A percentile compares a stretch with the other conserved stretches of the same genome.
Evolutionary conservation across 2,113 vertebrate species (phyloP).

Genomic region (Engraulis encrasicolus): DNA sequence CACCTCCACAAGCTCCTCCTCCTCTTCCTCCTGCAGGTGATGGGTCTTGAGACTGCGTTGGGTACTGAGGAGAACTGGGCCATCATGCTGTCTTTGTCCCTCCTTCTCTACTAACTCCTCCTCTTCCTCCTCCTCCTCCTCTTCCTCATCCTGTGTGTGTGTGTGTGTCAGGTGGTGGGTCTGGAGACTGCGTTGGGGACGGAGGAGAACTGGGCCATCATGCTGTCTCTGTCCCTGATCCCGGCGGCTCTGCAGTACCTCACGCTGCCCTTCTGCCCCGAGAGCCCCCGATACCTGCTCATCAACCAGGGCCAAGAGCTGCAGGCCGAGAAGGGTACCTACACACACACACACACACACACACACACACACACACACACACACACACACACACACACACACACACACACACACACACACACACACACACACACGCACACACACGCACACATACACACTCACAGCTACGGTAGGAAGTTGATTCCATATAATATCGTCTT

Average conservation of each 20-base stretch:
- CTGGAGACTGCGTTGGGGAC: conserved; percentile 76
- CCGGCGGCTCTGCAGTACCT: conserved; percentile 75
- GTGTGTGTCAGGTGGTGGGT: conserved; percentile 70
- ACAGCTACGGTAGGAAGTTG: no score
- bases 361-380: background rate
- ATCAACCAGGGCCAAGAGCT: conserved; percentile 70
- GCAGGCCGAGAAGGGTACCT: conserved; percentile 69
- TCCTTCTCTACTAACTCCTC: no score
- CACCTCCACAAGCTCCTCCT: no score
- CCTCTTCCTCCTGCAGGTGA: no score
- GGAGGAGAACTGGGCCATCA: conserved; percentile 69
- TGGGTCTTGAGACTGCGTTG: conserved; percentile 73
- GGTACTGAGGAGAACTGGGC: conserved; percentile 74
- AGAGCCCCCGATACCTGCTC: conserved; percentile 80
- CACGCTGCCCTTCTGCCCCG: conserved; percentile 77
- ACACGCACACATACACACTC: no score
- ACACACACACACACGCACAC: no score
- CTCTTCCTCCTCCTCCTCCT: no score
- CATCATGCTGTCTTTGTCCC: conserved; percentile 78
- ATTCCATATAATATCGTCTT: no score
- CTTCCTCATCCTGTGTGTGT: no score
- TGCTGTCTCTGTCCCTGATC: conserved; percentile 78
- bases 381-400: background rate
- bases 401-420: no score
- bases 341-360: background rate